Conservation (phyloP, 2,113 vertebrate species). For the Rhynchomys soricoides region DNA sequence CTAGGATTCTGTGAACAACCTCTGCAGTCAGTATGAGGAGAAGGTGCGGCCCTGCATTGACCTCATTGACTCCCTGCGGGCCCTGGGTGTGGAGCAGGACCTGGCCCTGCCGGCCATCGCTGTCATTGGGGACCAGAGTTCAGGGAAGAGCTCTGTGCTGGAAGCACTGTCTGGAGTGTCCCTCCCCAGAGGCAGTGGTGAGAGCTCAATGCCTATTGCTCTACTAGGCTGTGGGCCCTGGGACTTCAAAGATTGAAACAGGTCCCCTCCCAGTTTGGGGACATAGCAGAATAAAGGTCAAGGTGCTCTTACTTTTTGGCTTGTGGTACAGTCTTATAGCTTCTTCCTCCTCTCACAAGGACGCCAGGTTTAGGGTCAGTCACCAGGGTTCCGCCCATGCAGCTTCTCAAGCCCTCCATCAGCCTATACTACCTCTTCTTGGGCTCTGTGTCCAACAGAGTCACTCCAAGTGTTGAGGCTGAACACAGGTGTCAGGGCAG, state of each 20-base stretch:
- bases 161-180: slow-evolving; percentile 93
- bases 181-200: slow-evolving; percentile 92
- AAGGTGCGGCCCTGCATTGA: slow-evolving; percentile 87
- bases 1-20: not conserved
- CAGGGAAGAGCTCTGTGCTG: slow-evolving; percentile 93
- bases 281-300: not conserved
- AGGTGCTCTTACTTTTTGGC: not conserved
- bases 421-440: not conserved
- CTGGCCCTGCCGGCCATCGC: slow-evolving; percentile 84
- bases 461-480: not conserved
- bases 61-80: slow-evolving; percentile 85
- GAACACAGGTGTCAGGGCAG: not conserved
- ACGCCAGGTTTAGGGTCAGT: not conserved
- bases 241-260: not conserved
- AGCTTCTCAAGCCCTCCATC: not conserved
- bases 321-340: too few relatives aligned
- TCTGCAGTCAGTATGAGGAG: slow-evolving; percentile 60
- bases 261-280: not conserved
- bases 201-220: not conserved
- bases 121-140: slow-evolving; percentile 91
- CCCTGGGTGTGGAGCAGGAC: slow-evolving; percentile 86
- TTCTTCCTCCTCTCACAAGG: not conserved
- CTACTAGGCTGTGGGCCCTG: not conserved
- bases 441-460: not conserved
- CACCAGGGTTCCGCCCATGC: too few relatives aligned